Conservation (phyloP, 2,797 vertebrate genomes). For the Gadopsis bispinosus region DNA sequence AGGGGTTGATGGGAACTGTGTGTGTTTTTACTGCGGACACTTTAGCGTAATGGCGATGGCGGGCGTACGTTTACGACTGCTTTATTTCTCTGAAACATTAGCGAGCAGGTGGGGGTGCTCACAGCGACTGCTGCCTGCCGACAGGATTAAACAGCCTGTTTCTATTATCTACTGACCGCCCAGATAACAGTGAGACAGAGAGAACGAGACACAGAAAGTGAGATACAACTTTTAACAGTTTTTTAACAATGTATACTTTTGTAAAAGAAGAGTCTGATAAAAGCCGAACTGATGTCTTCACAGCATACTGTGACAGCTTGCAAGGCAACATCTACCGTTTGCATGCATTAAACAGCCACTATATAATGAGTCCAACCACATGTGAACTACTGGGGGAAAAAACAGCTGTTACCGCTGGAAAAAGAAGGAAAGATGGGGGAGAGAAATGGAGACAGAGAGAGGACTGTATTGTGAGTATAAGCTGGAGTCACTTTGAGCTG, state of each 20-base stretch:
- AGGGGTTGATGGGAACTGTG: conserved; percentile 53
- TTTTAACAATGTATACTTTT: conserved; percentile 46
- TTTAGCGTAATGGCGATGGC: conserved; percentile 60
- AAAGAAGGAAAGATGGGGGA: conserved; percentile 23
- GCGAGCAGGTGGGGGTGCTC: conserved; percentile 74
- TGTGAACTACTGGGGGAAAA: conserved; percentile 41
- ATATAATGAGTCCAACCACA: conserved; percentile 52
- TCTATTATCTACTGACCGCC: conserved; percentile 71
- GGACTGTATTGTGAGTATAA: conserved; percentile 53
- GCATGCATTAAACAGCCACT: conserved; percentile 16
- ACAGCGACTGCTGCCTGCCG: conserved; percentile 55
- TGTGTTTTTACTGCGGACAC: conserved; percentile 69
- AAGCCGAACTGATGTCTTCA: conserved; percentile 40
- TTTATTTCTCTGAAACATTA: conserved; percentile 77
- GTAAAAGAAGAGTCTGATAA: conserved; percentile 36
- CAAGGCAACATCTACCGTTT: conserved; percentile 38
- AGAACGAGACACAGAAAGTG: conserved; percentile 19
- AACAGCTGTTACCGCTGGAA: conserved; percentile 49
- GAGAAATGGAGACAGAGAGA: conserved; percentile 29
- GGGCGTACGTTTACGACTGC: conserved; percentile 64
- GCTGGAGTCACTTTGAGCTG: conserved; percentile 62
- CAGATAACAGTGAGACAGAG: conserved; percentile 31
- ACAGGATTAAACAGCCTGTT: conserved; percentile 64
- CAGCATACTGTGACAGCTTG: conserved; percentile 39
- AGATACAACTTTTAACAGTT: conserved; percentile 40